Evolutionary conservation across 2,888 invertebrate species (phyloP).

Genomic region (Augiades crinisus): DNA sequence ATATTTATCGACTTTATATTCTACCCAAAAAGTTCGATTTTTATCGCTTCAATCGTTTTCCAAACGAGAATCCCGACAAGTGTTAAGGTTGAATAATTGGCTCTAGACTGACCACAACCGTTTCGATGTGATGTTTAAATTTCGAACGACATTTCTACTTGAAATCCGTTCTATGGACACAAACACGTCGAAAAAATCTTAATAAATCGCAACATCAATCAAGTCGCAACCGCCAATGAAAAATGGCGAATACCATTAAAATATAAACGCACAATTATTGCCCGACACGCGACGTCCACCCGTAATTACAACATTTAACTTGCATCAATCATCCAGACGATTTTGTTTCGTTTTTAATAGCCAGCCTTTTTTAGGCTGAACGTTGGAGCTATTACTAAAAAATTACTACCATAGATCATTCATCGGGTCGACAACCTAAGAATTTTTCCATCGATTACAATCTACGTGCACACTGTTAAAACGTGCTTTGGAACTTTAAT

Average conservation of each 20-base stretch:
- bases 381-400: slow-evolving; percentile 15
- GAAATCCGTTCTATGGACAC: slow-evolving; percentile 1
- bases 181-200: slow-evolving; percentile 43
- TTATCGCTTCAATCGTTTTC: too few species aligned
- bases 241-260: slow-evolving; percentile 63
- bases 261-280: slow-evolving; percentile 47
- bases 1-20: too few species aligned
- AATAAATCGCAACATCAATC: slow-evolving; percentile 70
- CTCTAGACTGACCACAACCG: neutral
- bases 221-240: slow-evolving; percentile 55
- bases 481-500: neutral
- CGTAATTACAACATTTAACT: slow-evolving; percentile 63
- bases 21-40: too few species aligned
- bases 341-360: slow-evolving; percentile 32
- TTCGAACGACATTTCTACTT: neutral
- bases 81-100: too few species aligned
- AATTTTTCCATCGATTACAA: neutral
- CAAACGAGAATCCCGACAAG: too few species aligned
- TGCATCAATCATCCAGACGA: slow-evolving; percentile 58
- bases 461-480: neutral
- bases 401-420: slow-evolving; percentile 9
- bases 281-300: slow-evolving; percentile 48
- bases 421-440: neutral
- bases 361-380: slow-evolving; percentile 22
- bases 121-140: neutral